Percentiles rank a stretch among this genome's conserved stretches.
Evolutionary conservation across 2,888 invertebrate species (phyloP).

Genomic region (Elaeidobius kamerunicus): DNA sequence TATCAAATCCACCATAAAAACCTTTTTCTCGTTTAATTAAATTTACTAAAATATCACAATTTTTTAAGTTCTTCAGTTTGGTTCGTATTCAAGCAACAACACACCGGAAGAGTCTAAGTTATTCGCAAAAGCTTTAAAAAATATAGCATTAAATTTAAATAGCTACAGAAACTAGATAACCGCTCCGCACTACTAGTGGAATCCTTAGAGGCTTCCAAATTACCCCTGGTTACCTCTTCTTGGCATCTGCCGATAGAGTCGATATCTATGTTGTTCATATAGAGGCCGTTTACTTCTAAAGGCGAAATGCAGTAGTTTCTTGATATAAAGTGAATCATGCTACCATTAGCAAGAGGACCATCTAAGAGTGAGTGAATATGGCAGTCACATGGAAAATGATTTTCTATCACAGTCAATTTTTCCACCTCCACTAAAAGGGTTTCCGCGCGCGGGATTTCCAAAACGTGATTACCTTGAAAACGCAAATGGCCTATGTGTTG

Average conservation of each 20-base stretch:
- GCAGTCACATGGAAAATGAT: conserved; percentile 87
- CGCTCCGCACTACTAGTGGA: conserved; percentile 20
- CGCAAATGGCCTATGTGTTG: conserved; percentile 69
- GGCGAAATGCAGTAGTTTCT: conserved; percentile 86
- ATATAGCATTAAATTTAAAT: conserved; percentile 28
- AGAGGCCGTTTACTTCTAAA: conserved; percentile 74
- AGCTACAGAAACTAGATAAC: conserved; percentile 23
- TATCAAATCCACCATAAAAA: conserved; percentile 2
- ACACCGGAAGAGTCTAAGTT: conserved; percentile 22
- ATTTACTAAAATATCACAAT: conserved; percentile 24
- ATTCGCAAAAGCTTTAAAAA: conserved; percentile 24
- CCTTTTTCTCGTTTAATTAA: too few relatives aligned
- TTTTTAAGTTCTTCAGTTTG: conserved; percentile 24
- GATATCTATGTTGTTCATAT: conserved; percentile 66
- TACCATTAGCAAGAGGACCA: conserved; percentile 70
- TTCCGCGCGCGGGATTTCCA: conserved; percentile 69
- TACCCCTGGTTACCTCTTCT: conserved; percentile 64
- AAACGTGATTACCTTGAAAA: conserved; percentile 79
- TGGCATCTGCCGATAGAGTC: conserved; percentile 65
- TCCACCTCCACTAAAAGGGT: conserved; percentile 70
- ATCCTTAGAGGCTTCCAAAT: conserved; percentile 56
- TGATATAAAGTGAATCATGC: conserved; percentile 63
- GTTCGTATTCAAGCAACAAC: conserved; percentile 20
- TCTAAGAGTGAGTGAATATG: conserved; percentile 74
- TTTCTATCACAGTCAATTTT: conserved; percentile 67